phyloP scores from a whole-genome alignment of 2,113 vertebrate genomes.

The Elgaria multicarinata region DNA sequence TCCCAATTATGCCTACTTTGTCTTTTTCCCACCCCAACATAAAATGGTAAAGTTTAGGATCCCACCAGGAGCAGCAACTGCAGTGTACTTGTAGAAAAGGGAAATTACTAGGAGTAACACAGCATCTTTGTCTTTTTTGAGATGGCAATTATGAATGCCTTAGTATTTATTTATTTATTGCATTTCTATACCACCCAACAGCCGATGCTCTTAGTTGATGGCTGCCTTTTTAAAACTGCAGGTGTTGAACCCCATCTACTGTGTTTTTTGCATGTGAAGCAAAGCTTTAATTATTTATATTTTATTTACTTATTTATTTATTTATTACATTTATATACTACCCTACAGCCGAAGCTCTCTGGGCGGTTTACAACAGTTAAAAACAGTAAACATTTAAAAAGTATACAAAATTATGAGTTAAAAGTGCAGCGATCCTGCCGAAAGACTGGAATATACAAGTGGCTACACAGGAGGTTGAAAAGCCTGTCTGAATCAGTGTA shows the following conservation, averaged over 20 bases:
- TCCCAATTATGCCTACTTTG: background rate
- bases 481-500: background rate
- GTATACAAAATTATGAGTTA: rapidly evolving
- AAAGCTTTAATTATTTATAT: rapidly evolving
- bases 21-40: background rate
- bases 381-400: too few species aligned
- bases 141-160: background rate
- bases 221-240: rapidly evolving
- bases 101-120: background rate
- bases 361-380: too few species aligned
- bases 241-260: rapidly evolving
- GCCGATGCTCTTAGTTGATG: too few species aligned
- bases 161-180: too few species aligned
- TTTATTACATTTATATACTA: too few species aligned
- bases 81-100: background rate
- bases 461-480: background rate
- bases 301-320: too few species aligned
- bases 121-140: background rate
- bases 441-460: rapidly evolving
- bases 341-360: too few species aligned
- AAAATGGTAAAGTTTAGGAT: background rate
- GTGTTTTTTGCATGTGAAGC: rapidly evolving
- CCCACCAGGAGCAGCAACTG: background rate
- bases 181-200: too few species aligned
- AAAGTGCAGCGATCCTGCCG: background rate